phyloP scores from a whole-genome alignment of 2,888 invertebrate genomes.

The Ectemnius cavifrons region DNA sequence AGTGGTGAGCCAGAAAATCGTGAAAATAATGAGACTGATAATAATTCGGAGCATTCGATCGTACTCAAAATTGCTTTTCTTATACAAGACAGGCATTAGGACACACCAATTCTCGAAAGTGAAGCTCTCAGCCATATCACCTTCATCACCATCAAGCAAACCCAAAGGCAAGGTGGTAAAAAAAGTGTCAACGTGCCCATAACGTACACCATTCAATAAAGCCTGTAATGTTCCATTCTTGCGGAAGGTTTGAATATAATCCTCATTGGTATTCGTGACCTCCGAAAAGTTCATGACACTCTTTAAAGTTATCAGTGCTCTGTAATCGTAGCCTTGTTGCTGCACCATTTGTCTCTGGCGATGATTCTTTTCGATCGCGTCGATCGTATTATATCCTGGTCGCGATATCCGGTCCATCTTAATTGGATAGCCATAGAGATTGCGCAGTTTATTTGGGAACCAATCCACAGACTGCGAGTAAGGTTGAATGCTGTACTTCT shows the following conservation, averaged over 20 bases:
- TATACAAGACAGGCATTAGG: conserved; percentile 25
- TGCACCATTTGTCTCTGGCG: neutral
- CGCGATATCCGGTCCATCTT: conserved; percentile 9
- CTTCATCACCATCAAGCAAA: rapidly evolving
- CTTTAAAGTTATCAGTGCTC: conserved; percentile 14
- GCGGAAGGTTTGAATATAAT: neutral
- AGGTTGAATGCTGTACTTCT: neutral
- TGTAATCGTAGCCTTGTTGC: conserved; percentile 24
- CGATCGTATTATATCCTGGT: conserved; percentile 26
- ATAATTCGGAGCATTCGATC: neutral
- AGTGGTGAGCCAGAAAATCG: conserved; percentile 22
- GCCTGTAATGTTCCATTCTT: neutral
- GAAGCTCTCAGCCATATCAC: neutral
- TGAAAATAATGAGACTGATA: neutral
- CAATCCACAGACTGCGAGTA: neutral
- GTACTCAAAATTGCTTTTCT: too few species aligned
- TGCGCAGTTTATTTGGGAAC: conserved; percentile 49
- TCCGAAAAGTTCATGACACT: conserved; percentile 49
- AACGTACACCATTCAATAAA: conserved; percentile 1
- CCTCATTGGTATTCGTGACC: rapidly evolving
- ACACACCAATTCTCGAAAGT: conserved; percentile 33
- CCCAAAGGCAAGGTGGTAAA: neutral
- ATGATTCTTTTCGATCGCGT: conserved; percentile 3
- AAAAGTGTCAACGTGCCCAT: conserved; percentile 33
- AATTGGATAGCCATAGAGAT: conserved; percentile 53